phyloP scores from a whole-genome alignment of 1,140 invertebrate genomes.

The Cotesia vestalis region DNA sequence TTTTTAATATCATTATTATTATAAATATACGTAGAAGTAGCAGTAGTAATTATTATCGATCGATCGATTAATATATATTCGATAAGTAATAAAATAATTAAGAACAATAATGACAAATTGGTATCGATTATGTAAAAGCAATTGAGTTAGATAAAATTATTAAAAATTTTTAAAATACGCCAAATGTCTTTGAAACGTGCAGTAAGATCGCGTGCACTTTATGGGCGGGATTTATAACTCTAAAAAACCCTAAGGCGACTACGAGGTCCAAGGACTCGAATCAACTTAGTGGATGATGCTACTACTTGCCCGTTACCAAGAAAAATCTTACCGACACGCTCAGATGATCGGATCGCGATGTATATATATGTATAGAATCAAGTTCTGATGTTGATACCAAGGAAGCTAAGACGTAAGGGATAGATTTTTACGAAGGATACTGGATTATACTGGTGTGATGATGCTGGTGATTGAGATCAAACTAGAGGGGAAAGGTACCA shows the following conservation, averaged over 20 bases:
- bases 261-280: constrained; percentile 55
- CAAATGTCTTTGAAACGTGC: constrained; percentile 54
- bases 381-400: background rate
- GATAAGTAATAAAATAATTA: no score
- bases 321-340: constrained; percentile 54
- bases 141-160: background rate
- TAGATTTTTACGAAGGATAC: no score
- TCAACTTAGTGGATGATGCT: no score
- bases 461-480: constrained; percentile 21
- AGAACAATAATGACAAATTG: no score
- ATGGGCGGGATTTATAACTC: constrained; percentile 53
- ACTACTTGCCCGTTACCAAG: constrained; percentile 53
- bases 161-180: constrained; percentile 21
- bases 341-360: constrained; percentile 38
- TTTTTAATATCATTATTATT: no score
- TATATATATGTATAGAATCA: no score
- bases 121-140: background rate
- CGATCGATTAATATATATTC: no score
- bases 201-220: constrained; percentile 59
- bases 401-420: constrained; percentile 20
- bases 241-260: constrained; percentile 53
- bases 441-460: constrained; percentile 11
- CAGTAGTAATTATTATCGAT: no score
- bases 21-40: no score
- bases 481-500: background rate